Base-by-base conservation (phyloP, 2,888 invertebrate species). In the Lepidocyrtoides sp. region DNA sequence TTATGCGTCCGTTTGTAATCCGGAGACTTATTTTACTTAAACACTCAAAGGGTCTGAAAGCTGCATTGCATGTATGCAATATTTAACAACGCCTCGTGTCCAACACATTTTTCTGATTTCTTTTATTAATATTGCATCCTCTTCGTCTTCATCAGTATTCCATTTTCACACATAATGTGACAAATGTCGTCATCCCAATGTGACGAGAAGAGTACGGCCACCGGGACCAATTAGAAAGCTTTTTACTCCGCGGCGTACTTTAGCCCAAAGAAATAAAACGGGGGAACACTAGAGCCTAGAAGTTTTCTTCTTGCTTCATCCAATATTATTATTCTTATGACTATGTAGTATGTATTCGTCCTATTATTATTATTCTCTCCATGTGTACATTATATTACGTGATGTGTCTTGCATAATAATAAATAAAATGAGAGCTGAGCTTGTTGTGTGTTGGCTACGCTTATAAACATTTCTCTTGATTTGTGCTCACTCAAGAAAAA, bases 391-490 rank as follows among this genome's bases (percentile, higher is more conserved):
- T 75, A 75, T 75, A 75, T 75, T 75, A 48, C 75, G 48, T 75
- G 75, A 82, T 82, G 82, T 63, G 82, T 63, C 60, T 57, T 79
- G 87, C 87, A 87, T 79, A 79, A 87, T 75, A 87, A 77, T 77
- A 77, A 72, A 72, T 75, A 77, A 86, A 85, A 54, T 79, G 79
- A 75, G 75, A 48, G 75, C 75, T 23, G 48, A 23, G 26, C 10
- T 44, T 44, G 44, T 75, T 44, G 44, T 82, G 29, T 77, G n/a
- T n/a, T n/a, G n/a, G n/a, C n/a, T n/a, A n/a, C n/a, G 60, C 66
- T 48, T 66, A 79, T 77, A 60, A 77, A 63, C 87, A 79, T 87
- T 87, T 87, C 79, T 87, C 87, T 66, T 87, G 87, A 87, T 87
- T 87, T 87, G 63, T 77, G 41, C 60, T 77, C 79, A 79, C 41